Evolutionary conservation across 30 jellyfish, hydroid and myxozoan species (phyloP), one percentile per base, ranked within the genome.

Genomic region (Cassiopea andromeda): DNA sequence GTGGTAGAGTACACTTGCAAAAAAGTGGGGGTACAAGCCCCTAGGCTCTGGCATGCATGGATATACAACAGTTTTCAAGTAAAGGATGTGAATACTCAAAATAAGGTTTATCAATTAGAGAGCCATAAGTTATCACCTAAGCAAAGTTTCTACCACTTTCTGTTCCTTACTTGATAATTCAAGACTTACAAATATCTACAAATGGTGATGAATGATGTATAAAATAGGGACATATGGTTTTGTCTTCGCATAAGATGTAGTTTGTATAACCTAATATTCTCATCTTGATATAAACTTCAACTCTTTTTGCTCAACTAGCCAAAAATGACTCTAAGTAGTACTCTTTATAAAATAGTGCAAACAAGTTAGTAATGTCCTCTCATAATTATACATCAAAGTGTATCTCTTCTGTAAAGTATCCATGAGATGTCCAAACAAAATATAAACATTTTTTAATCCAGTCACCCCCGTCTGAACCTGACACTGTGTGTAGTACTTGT

Each of bases 381-480:
- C 89, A 81, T 54, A 57, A 4, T 18, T 81, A 18, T 12, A 43
- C 58, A 18, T 61, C 70, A 59, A 81, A 81, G 43, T 81, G 59
- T 64, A 81, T 60, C 64, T 57, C 69, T 60, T 81, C 81, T 10
- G 48, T 46, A 60, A 81, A 81, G 64, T 19, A 47, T 43, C 89
- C 89, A 68, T 81, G 79, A 27, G 81, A 57, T 18, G 89, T 81
- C 89, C 89, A 81, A 38, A 50, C 89, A 81, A 64, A 57, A 88
- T 79, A 88, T n/a, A 59, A 88, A 73, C 96, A 79, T n/a, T 17
- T 80, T 81, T 88, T 67, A 78, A 45, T 18, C 71, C 69, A 64
- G 96, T 57, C 19, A 69, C 91, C 68, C 80, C 92, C 87, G 71
- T 87, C 60, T 88, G 89, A 16, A 81, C 87, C n/a, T 88, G 92